A percentile compares a stretch with the other conserved stretches of the same genome.
phyloP scores from a whole-genome alignment of 2,888 invertebrate species.

The Meghimatium bilineatum region DNA sequence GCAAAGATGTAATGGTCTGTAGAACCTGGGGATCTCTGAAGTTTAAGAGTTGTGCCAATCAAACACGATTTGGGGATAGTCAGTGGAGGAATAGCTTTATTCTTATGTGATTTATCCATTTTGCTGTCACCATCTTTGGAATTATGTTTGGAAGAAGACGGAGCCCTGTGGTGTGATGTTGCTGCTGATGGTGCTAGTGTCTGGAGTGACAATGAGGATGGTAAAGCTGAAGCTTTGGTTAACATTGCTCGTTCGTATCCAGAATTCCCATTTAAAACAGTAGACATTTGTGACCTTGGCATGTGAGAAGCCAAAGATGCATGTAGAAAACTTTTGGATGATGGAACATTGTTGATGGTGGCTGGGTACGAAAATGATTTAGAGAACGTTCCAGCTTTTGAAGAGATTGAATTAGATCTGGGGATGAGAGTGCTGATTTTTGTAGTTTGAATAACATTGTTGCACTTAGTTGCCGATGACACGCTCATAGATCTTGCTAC shows the following conservation, averaged over 20 bases:
- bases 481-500: slow-evolving; percentile 5
- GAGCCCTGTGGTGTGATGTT: slow-evolving; percentile 1
- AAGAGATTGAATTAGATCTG: slow-evolving; percentile 39
- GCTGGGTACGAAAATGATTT: slow-evolving; percentile 44
- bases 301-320: slow-evolving; percentile 22
- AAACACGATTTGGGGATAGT: slow-evolving; percentile 47
- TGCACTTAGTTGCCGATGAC: slow-evolving; percentile 26
- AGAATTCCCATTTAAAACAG: slow-evolving; percentile 33
- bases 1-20: slow-evolving; percentile 45
- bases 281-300: slow-evolving; percentile 15
- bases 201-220: background rate
- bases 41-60: slow-evolving; percentile 39
- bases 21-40: slow-evolving; percentile 47
- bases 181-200: background rate
- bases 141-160: slow-evolving; percentile 23
- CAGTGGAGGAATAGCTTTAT: slow-evolving; percentile 42
- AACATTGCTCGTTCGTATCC: slow-evolving; percentile 11
- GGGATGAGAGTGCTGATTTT: slow-evolving; percentile 49
- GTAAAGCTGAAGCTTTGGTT: slow-evolving; percentile 1
- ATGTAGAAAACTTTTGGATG: slow-evolving; percentile 42
- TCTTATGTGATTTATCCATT: slow-evolving; percentile 12
- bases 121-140: slow-evolving; percentile 33
- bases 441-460: slow-evolving; percentile 46
- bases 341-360: slow-evolving; percentile 41
- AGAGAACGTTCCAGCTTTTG: slow-evolving; percentile 32